Conservation (phyloP, 2,113 vertebrate species). For the Clarias magur region DNA sequence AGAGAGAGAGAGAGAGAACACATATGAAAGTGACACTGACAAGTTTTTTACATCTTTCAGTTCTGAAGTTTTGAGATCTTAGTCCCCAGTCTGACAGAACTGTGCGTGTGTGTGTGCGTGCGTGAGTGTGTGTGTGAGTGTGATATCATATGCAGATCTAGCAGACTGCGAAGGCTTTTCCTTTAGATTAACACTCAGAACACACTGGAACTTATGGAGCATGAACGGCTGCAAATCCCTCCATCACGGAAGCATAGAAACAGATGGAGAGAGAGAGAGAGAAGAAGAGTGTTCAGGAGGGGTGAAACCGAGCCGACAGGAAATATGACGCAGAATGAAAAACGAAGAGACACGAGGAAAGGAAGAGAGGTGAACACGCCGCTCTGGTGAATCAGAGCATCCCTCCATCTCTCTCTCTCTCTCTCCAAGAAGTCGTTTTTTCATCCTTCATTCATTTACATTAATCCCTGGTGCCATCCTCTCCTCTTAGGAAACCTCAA, state of each 20-base stretch:
- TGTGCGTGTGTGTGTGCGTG: background rate
- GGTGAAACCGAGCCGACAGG: conserved; percentile 34
- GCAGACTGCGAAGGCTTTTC: conserved; percentile 57
- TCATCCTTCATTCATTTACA: conserved; percentile 70
- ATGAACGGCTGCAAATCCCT: conserved; percentile 73
- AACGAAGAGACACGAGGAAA: conserved; percentile 45
- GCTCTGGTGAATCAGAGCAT: conserved; percentile 74
- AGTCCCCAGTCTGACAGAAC: conserved; percentile 26
- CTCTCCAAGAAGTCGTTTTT: conserved; percentile 64
- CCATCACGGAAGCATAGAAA: conserved; percentile 73
- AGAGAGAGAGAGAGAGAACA: background rate
- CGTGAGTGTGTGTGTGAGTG: background rate
- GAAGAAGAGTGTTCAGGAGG: conserved; percentile 12
- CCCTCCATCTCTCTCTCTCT: conserved; percentile 47
- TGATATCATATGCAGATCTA: conserved; percentile 57
- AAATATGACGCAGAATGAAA: conserved; percentile 2
- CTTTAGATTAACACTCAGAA: conserved; percentile 74
- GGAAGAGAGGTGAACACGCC: conserved; percentile 60
- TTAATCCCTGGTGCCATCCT: conserved; percentile 69
- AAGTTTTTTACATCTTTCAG: conserved; percentile 42
- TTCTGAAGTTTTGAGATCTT: conserved; percentile 47
- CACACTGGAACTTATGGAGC: conserved; percentile 70
- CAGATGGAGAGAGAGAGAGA: conserved; percentile 57
- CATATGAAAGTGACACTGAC: conserved; percentile 25
- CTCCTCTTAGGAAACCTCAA: conserved; percentile 58